Conservation (phyloP, 2,113 vertebrate genomes). For the Megaleporinus macrocephalus region DNA sequence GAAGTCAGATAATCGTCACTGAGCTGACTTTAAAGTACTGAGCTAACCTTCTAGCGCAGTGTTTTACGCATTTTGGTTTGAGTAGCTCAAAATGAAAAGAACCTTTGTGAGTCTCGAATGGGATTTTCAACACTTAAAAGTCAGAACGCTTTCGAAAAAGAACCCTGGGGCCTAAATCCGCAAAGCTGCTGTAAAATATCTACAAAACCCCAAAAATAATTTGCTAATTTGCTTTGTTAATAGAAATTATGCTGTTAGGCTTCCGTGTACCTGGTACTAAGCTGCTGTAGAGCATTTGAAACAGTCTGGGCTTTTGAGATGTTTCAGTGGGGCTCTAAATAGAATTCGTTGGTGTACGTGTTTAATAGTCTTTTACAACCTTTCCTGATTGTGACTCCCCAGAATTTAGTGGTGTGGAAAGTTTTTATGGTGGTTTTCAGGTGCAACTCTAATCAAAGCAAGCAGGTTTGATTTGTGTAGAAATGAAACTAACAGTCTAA, state of each 20-base stretch:
- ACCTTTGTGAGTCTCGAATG: not conserved
- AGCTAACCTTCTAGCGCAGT: not conserved
- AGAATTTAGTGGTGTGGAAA: not conserved
- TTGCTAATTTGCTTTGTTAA: not conserved
- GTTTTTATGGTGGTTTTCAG: not conserved
- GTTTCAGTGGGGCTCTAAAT: not conserved
- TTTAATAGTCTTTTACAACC: not conserved
- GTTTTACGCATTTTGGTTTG: not conserved
- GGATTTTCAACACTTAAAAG: not conserved
- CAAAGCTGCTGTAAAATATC: not conserved
- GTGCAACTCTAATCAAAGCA: not conserved
- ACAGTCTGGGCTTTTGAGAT: not conserved
- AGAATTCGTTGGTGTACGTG: not conserved
- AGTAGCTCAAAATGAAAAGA: not conserved
- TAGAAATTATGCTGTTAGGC: not conserved
- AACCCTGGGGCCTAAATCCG: not conserved
- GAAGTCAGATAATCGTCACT: slow-evolving; percentile 1
- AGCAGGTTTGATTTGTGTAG: not conserved
- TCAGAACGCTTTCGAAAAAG: not conserved
- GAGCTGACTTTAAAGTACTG: not conserved
- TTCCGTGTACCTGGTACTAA: not conserved
- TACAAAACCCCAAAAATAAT: not conserved
- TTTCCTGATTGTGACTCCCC: not conserved
- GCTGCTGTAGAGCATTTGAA: not conserved
- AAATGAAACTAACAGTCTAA: not conserved